phyloP scores from a whole-genome alignment of 2,888 invertebrate genomes.

The Andrena marginata region DNA sequence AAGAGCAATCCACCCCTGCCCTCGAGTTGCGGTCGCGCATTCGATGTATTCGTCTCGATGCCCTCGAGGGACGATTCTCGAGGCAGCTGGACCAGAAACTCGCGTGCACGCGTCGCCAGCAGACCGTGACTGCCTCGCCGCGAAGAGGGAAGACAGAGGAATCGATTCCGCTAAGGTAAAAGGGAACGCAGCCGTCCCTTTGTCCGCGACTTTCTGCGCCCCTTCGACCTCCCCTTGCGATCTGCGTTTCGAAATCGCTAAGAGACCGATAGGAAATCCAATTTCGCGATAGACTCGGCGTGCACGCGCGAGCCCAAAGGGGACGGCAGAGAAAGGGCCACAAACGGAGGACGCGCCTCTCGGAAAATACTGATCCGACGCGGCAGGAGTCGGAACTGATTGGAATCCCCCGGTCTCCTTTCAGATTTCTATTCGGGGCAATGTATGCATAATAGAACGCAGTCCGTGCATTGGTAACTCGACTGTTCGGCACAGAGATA shows the following conservation, averaged over 20 bases:
- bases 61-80: constrained; percentile 24
- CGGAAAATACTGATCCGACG: constrained; percentile 28
- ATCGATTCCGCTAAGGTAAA: neutral
- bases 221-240: neutral
- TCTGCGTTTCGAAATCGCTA: constrained; percentile 53
- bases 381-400: constrained; percentile 29
- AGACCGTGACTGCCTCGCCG: constrained; percentile 2
- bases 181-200: constrained; percentile 9
- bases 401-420: constrained; percentile 37
- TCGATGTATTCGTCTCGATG: constrained; percentile 53
- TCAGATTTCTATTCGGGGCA: constrained; percentile 43
- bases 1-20: neutral
- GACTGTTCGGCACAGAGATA: neutral
- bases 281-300: constrained; percentile 69
- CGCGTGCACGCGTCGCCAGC: constrained; percentile 18
- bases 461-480: neutral
- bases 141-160: neutral
- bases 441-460: constrained; percentile 59
- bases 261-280: constrained; percentile 69
- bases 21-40: constrained; percentile 18
- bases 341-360: neutral
- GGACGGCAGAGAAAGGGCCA: constrained; percentile 19
- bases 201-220: constrained; percentile 3
- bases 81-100: constrained; percentile 44
- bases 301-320: constrained; percentile 39